These are phyloP conservation scores for Papilio aristodemus DNA, from an alignment of 1,140 invertebrate species.

Conservation along the genomic window DNA sequence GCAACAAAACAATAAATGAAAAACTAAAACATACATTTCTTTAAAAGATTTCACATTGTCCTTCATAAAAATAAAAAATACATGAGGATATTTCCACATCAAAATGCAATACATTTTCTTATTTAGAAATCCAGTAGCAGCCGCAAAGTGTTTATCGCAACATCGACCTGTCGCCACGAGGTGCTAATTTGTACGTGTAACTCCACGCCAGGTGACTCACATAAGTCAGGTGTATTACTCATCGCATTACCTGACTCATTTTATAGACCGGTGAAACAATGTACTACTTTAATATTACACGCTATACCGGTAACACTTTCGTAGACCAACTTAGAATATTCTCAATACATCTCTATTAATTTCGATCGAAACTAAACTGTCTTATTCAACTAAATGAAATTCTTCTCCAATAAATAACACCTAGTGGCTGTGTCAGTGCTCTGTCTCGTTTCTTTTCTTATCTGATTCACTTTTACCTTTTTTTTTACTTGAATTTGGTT, in stretches of 20 bases:
- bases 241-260: neutral
- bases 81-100: too few species aligned
- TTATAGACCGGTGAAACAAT: neutral
- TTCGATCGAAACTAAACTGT: too few species aligned
- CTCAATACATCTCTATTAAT: too few species aligned
- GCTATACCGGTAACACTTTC: neutral
- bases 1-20: too few species aligned
- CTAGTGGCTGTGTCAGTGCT: neutral
- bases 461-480: too few species aligned
- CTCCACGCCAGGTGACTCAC: neutral
- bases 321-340: too few species aligned
- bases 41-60: too few species aligned
- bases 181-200: neutral
- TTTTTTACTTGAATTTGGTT: too few species aligned
- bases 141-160: neutral
- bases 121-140: neutral
- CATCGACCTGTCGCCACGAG: neutral
- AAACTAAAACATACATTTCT: too few species aligned
- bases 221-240: neutral
- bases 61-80: too few species aligned
- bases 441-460: too few species aligned
- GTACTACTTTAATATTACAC: neutral
- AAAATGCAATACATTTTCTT: neutral
- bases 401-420: neutral
- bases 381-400: neutral